phyloP scores from a whole-genome alignment of 2,888 invertebrate species.

The Petrolisthes cinctipes region DNA sequence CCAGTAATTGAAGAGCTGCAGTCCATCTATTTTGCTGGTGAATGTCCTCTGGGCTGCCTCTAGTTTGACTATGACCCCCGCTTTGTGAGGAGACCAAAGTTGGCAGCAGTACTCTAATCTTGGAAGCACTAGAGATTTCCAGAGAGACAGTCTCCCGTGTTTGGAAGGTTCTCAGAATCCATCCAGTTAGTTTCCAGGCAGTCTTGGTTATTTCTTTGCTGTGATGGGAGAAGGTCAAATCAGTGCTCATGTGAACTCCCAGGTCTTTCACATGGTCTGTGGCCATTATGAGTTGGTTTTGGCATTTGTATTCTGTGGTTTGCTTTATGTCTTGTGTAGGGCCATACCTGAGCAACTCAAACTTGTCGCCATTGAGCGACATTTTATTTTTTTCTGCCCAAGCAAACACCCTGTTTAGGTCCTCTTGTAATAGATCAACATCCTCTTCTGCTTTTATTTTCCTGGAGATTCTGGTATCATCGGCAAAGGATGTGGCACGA shows the following conservation, averaged over 20 bases:
- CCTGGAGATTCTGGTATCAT: too few species aligned
- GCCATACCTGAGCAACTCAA: constrained; percentile 2
- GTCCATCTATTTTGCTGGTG: constrained; percentile 3
- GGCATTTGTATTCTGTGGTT: constrained; percentile 8
- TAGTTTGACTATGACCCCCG: neutral
- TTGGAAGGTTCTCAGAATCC: neutral
- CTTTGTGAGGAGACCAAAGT: neutral
- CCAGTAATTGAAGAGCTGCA: constrained; percentile 14
- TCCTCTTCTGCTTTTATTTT: too few species aligned
- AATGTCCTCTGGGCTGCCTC: constrained; percentile 16
- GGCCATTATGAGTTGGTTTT: neutral
- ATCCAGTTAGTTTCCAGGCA: neutral
- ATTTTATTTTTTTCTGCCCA: too few species aligned
- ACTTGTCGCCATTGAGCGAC: too few species aligned
- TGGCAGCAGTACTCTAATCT: constrained; percentile 30
- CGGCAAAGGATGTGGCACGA: neutral
- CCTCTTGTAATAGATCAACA: too few species aligned
- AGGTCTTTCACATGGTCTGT: constrained; percentile 1
- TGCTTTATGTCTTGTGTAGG: constrained; percentile 1
- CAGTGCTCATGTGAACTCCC: neutral
- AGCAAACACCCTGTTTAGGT: too few species aligned
- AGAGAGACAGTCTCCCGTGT: neutral
- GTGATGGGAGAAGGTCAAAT: constrained; percentile 21
- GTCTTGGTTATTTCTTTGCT: neutral
- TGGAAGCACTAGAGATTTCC: neutral